Evolutionary conservation across 2,888 invertebrate genomes (phyloP).

Genomic region (Lordiphosa andalusiaca): DNA sequence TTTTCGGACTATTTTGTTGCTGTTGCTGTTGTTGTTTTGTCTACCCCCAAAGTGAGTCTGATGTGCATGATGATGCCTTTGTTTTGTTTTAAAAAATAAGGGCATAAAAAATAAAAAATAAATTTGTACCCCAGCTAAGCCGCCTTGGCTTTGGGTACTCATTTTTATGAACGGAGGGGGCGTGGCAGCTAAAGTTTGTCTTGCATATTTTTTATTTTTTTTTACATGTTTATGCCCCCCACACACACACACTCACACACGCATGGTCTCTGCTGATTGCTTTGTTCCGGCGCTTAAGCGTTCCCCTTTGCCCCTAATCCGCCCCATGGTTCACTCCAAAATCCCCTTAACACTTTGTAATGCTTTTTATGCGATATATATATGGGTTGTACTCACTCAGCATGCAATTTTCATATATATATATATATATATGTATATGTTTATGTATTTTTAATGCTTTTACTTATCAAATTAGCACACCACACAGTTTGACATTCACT

Average conservation of each 20-base stretch:
- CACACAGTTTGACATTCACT: constrained; percentile 1
- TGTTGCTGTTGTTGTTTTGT: constrained; percentile 2
- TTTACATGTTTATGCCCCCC: constrained; percentile 48
- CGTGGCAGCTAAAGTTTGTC: constrained; percentile 42
- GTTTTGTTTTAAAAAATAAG: constrained; percentile 36
- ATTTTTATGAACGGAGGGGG: constrained; percentile 46
- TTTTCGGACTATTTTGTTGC: neutral
- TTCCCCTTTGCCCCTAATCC: constrained; percentile 25
- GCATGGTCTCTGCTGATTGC: constrained; percentile 61
- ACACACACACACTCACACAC: constrained; percentile 31
- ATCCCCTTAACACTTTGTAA: constrained; percentile 26
- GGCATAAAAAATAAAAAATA: constrained; percentile 58
- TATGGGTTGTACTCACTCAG: constrained; percentile 11
- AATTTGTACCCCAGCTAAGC: constrained; percentile 55
- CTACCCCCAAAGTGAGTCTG: constrained; percentile 25
- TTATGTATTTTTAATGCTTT: constrained; percentile 11
- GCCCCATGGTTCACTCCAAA: constrained; percentile 14
- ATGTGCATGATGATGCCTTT: constrained; percentile 21
- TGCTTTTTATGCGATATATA: constrained; percentile 23
- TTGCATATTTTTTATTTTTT: constrained; percentile 32
- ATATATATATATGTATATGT: constrained; percentile 7
- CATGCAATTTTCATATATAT: constrained; percentile 21
- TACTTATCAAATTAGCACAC: constrained; percentile 22
- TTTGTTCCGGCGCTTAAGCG: constrained; percentile 71
- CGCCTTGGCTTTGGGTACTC: constrained; percentile 37